A percentile compares a stretch with the other conserved stretches of the same genome.
Conservation (phyloP, 2,888 invertebrate species). For the Volucella inflata region DNA sequence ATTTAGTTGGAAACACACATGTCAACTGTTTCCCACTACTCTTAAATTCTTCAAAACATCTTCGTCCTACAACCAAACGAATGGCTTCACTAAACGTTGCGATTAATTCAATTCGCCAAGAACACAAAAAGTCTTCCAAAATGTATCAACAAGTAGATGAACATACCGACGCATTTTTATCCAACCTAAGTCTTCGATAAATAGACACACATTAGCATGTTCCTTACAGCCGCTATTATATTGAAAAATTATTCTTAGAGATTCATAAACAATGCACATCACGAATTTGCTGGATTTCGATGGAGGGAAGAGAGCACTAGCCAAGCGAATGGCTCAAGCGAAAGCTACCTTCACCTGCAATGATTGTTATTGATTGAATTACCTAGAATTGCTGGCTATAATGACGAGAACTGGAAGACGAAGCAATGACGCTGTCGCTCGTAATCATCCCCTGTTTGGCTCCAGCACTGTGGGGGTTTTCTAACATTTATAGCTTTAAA, state of each 20-base stretch:
- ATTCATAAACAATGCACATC: constrained; percentile 68
- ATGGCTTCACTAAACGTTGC: constrained; percentile 49
- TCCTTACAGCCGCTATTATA: constrained; percentile 8
- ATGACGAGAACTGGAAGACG: constrained; percentile 39
- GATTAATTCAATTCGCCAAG: constrained; percentile 46
- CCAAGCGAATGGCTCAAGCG: constrained; percentile 10
- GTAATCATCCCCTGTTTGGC: constrained; percentile 55
- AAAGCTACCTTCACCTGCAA: constrained; percentile 48
- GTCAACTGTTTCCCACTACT: no score
- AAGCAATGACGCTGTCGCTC: constrained; percentile 18
- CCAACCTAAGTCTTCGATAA: constrained; percentile 47
- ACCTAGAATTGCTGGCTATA: constrained; percentile 38
- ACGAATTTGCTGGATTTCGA: constrained; percentile 54
- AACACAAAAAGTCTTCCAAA: constrained; percentile 22
- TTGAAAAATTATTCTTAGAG: constrained; percentile 44
- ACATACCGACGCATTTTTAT: not conserved
- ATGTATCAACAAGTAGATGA: constrained; percentile 1
- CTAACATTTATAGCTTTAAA: constrained; percentile 32
- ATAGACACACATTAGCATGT: constrained; percentile 60
- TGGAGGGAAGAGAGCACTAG: constrained; percentile 17
- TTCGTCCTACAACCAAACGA: constrained; percentile 37
- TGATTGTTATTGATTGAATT: constrained; percentile 75
- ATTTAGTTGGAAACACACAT: no score
- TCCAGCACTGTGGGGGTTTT: constrained; percentile 44
- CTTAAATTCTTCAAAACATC: not conserved